phyloP scores from a whole-genome alignment of 2,797 vertebrate genomes.

The Pipistrellus pipistrellus region DNA sequence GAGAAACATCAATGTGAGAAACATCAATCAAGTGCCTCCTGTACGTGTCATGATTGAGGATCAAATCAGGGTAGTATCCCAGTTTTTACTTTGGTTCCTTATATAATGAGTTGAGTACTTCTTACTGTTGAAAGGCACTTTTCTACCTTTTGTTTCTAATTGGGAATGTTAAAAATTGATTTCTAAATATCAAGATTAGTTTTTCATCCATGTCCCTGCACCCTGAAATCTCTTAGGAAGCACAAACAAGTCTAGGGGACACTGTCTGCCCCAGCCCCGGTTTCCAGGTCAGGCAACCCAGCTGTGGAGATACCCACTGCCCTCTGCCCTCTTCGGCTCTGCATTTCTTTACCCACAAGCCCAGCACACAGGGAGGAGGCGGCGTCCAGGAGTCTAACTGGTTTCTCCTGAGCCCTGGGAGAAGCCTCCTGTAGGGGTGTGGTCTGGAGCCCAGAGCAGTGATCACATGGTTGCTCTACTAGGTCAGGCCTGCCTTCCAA shows the following conservation, averaged over 20 bases:
- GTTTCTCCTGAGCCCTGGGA: neutral
- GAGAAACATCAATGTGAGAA: neutral
- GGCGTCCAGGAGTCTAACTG: neutral
- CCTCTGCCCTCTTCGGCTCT: neutral
- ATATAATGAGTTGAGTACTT: neutral
- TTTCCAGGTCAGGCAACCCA: neutral
- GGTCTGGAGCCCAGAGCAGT: neutral
- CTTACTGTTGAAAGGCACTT: neutral
- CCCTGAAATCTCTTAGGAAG: neutral
- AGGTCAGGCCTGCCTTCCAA: neutral
- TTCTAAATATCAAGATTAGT: neutral
- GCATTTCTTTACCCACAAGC: neutral
- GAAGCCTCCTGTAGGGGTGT: neutral
- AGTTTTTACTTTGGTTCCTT: slow-evolving; percentile 21
- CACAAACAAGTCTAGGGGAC: neutral
- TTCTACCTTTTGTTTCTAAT: neutral
- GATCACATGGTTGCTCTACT: neutral
- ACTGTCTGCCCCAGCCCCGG: fast-evolving
- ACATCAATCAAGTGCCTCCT: neutral
- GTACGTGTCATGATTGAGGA: neutral
- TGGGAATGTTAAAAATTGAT: neutral
- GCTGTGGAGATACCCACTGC: neutral
- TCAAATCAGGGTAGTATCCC: neutral
- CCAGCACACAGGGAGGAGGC: neutral
- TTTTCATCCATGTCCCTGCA: neutral